Conservation (phyloP, 2,113 vertebrate genomes). For the Rhinolophus ferrumequinum region DNA sequence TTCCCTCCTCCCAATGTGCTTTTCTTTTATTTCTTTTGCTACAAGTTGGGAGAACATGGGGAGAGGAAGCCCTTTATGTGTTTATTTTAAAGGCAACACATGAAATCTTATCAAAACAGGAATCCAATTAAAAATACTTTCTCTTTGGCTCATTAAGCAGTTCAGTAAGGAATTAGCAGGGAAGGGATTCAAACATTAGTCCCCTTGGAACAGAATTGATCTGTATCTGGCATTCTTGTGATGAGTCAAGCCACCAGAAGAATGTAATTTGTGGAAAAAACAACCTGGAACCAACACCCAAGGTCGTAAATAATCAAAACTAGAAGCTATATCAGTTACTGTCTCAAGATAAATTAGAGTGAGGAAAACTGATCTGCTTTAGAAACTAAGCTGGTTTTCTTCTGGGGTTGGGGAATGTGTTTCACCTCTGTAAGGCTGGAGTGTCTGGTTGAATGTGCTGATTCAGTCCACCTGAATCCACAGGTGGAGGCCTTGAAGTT, state of each 20-base stretch:
- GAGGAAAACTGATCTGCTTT: neutral
- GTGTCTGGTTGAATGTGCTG: neutral
- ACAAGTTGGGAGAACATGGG: neutral
- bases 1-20: neutral
- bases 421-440: neutral
- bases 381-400: neutral
- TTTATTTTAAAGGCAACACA: neutral
- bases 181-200: neutral
- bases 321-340: neutral
- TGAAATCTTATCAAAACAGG: constrained; percentile 36
- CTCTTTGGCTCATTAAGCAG: neutral
- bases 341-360: neutral
- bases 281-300: neutral
- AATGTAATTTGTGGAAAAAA: neutral
- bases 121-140: constrained; percentile 28
- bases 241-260: neutral
- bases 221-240: neutral
- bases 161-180: neutral
- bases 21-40: neutral
- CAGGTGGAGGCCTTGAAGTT: neutral
- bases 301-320: neutral
- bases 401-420: neutral
- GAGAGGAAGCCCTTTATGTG: constrained; percentile 8
- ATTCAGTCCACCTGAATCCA: neutral
- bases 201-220: neutral